These are phyloP conservation scores for Cochlearius cochlearius DNA, from an alignment of 2,113 vertebrate genomes.

Conservation along the genomic window DNA sequence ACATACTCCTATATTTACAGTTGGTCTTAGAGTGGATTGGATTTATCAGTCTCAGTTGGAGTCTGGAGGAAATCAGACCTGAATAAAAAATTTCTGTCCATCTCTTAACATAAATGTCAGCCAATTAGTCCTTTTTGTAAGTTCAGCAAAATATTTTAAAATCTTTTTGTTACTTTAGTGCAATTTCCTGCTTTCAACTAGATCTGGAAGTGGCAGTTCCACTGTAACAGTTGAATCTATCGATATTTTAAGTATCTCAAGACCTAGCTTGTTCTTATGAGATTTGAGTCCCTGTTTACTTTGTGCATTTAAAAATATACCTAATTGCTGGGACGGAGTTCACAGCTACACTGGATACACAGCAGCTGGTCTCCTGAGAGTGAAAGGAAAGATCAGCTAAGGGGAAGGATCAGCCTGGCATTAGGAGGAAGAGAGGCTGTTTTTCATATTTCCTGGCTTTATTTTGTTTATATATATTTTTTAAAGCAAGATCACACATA, in stretches of 20 bases:
- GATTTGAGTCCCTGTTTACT: neutral
- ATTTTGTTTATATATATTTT: neutral
- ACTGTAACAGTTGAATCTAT: accelerated
- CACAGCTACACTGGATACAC: neutral
- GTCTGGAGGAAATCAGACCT: neutral
- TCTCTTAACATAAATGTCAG: neutral
- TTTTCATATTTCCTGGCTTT: constrained; percentile 29
- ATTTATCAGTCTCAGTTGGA: neutral
- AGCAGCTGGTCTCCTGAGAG: neutral
- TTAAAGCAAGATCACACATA: neutral
- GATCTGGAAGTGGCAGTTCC: neutral
- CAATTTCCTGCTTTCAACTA: neutral
- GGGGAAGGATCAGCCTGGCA: neutral
- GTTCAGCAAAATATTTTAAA: neutral
- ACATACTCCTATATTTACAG: neutral
- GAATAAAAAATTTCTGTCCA: neutral
- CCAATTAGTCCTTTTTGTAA: neutral
- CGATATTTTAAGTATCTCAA: neutral
- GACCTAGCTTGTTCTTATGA: neutral
- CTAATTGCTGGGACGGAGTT: neutral
- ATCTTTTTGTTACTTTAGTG: neutral
- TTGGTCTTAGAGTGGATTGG: neutral
- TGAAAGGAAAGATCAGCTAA: neutral
- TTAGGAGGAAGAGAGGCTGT: neutral
- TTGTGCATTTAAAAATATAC: constrained; percentile 3